Percentiles rank a stretch among this genome's conserved stretches.
phyloP scores from a whole-genome alignment of 2,888 invertebrate species.

The Microctonus aethiopoides region DNA sequence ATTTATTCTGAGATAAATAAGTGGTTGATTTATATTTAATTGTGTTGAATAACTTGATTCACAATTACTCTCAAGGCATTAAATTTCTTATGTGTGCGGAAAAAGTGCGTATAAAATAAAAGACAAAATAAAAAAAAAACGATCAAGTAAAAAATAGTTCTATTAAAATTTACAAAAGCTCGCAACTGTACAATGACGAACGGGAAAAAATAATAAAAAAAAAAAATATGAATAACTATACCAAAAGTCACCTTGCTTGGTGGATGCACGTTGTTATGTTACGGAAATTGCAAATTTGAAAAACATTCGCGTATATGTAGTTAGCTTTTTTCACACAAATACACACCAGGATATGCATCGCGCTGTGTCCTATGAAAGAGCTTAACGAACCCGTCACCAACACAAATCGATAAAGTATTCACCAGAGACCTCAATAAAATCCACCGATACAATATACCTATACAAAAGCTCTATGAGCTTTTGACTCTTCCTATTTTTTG shows the following conservation, averaged over 20 bases:
- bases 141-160: too few species aligned
- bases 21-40: too few species aligned
- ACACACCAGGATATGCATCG: background rate
- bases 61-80: too few species aligned
- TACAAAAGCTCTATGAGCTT: background rate
- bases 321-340: background rate
- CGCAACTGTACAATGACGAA: too few species aligned
- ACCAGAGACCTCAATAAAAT: background rate
- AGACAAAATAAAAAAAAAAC: too few species aligned
- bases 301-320: constrained; percentile 2
- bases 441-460: background rate
- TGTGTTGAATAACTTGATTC: too few species aligned
- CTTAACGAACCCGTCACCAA: constrained; percentile 27
- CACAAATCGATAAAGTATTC: constrained; percentile 21
- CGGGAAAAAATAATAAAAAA: background rate
- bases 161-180: too few species aligned
- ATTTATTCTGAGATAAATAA: too few species aligned
- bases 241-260: background rate
- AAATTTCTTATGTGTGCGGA: too few species aligned
- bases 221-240: background rate
- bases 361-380: constrained; percentile 13
- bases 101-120: too few species aligned
- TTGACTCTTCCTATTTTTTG: background rate
- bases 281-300: constrained; percentile 18
- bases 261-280: background rate